phyloP scores from a whole-genome alignment of 2,888 invertebrate genomes.

The Andrena chrysosceles region DNA sequence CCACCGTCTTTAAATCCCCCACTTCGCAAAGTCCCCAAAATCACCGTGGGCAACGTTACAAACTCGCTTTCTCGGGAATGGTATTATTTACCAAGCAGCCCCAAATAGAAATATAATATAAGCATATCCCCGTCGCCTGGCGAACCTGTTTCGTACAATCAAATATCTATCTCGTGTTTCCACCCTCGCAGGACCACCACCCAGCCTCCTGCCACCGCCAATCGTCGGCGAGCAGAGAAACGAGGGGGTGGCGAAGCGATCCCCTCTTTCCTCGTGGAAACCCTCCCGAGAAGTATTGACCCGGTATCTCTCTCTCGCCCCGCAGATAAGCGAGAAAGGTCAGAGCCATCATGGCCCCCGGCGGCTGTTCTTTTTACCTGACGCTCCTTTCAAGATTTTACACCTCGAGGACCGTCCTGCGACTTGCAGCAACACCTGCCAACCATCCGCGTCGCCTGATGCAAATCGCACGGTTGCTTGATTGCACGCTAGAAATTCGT shows the following conservation, averaged over 20 bases:
- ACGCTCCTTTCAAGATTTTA: slow-evolving; percentile 40
- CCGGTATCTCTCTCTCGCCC: slow-evolving; percentile 64
- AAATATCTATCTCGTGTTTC: slow-evolving; percentile 57
- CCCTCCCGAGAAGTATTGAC: slow-evolving; percentile 70
- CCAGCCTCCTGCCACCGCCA: slow-evolving; percentile 66
- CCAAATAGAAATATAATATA: slow-evolving; percentile 21
- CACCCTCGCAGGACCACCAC: slow-evolving; percentile 52
- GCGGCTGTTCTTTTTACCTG: slow-evolving; percentile 59
- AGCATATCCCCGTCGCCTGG: slow-evolving; percentile 15
- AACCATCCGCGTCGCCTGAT: not conserved
- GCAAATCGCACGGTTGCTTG: not conserved
- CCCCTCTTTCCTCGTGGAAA: slow-evolving; percentile 61
- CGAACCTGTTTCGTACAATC: slow-evolving; percentile 42
- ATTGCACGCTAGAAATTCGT: too few species aligned
- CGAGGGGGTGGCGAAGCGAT: slow-evolving; percentile 64
- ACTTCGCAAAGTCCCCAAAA: not conserved
- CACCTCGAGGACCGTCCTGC: slow-evolving; percentile 15
- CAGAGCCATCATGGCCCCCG: slow-evolving; percentile 73
- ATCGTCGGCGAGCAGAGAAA: slow-evolving; percentile 69
- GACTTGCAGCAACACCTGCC: not conserved
- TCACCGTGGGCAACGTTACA: not conserved
- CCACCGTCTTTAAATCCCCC: not conserved
- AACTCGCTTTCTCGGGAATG: not conserved
- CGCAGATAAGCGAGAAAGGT: slow-evolving; percentile 73
- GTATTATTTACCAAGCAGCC: slow-evolving; percentile 30